Conservation (phyloP, 92 coral and sea anemone genomes). For the Hydrozoanthus gracilis region DNA sequence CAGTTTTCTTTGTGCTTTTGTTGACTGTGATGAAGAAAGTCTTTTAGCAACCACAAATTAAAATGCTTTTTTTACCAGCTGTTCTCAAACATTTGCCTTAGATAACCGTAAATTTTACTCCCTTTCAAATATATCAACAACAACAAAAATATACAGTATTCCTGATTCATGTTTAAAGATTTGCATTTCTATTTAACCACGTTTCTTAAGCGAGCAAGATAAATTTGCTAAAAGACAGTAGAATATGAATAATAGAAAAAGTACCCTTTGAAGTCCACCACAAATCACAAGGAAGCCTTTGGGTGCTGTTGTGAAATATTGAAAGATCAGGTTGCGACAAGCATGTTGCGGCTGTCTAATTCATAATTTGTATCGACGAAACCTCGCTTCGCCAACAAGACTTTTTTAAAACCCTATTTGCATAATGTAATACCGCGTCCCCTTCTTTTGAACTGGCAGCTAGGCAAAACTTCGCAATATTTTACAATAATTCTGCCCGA, state of each 20-base stretch:
- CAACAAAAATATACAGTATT: background rate
- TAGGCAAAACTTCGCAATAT: background rate
- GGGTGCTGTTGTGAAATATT: constrained; percentile 2
- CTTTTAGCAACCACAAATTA: background rate
- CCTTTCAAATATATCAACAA: background rate
- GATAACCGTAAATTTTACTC: background rate
- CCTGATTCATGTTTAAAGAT: background rate
- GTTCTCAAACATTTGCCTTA: background rate
- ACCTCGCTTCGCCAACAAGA: constrained; percentile 1
- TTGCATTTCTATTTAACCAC: background rate
- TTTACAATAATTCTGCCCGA: background rate
- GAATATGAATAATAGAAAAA: background rate
- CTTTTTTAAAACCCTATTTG: background rate
- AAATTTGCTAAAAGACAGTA: background rate
- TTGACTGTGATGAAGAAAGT: background rate
- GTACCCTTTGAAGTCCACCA: background rate
- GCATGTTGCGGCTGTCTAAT: background rate
- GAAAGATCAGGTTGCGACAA: constrained; percentile 3
- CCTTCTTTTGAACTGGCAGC: background rate
- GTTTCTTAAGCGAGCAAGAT: constrained; percentile 13
- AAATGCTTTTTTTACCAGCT: background rate
- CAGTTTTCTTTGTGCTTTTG: background rate
- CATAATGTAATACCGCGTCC: constrained; percentile 23
- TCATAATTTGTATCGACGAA: constrained; percentile 1
- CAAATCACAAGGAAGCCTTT: background rate